Percentiles rank a stretch among this genome's conserved stretches.
Conservation (phyloP, 2,888 invertebrate species). For the Zygogramma bicolorata region DNA sequence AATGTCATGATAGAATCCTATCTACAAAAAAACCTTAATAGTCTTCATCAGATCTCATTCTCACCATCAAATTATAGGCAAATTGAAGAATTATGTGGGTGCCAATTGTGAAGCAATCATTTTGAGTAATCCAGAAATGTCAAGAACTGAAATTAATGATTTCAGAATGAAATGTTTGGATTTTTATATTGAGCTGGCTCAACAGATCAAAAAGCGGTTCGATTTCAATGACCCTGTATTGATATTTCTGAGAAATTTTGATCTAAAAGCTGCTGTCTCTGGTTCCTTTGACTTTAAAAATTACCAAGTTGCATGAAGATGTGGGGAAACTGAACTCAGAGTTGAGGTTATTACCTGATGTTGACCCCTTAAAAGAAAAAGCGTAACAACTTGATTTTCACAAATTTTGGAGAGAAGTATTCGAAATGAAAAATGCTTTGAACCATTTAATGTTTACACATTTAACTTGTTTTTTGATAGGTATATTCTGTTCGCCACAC, state of each 20-base stretch:
- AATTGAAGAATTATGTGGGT: not conserved
- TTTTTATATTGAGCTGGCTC: not conserved
- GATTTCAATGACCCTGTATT: not conserved
- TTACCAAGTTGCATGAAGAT: not conserved
- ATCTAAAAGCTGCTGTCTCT: not conserved
- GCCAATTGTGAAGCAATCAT: not conserved
- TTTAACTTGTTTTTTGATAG: not conserved
- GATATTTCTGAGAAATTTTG: not conserved
- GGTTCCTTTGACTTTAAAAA: not conserved
- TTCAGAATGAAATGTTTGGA: not conserved
- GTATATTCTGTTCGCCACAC: not conserved
- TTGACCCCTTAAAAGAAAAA: not conserved
- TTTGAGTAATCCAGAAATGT: not conserved
- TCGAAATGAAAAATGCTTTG: not conserved
- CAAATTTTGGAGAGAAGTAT: not conserved
- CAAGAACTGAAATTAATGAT: not conserved
- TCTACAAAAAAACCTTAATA: not conserved
- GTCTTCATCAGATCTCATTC: not conserved
- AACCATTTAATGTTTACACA: not conserved
- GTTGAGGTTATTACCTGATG: not conserved
- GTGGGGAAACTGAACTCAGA: no score
- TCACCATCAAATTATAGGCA: not conserved
- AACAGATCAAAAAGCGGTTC: not conserved
- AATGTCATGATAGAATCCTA: not conserved
- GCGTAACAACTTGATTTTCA: not conserved